A percentile compares a stretch with the other conserved stretches of the same genome.
Evolutionary conservation across 2,113 vertebrate genomes (phyloP).

Genomic region (Rostratula benghalensis): DNA sequence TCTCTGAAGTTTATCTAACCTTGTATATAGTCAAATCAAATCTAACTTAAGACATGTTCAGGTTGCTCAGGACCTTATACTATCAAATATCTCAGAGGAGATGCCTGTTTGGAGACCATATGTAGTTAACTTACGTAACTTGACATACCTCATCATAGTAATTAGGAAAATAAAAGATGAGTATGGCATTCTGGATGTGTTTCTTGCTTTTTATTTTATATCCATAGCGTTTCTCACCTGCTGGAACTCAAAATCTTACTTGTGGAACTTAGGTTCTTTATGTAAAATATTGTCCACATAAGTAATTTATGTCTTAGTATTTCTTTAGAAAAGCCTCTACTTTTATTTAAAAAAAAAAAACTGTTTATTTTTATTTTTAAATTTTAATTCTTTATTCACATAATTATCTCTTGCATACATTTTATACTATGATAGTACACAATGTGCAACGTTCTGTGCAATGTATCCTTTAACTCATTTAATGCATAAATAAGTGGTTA

Average conservation of each 20-base stretch:
- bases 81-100: background rate
- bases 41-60: background rate
- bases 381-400: background rate
- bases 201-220: background rate
- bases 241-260: background rate
- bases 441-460: background rate
- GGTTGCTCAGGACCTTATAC: background rate
- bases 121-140: background rate
- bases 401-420: background rate
- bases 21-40: background rate
- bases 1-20: background rate
- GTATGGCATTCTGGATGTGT: background rate
- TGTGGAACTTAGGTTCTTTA: background rate
- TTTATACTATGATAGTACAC: background rate
- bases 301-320: background rate
- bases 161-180: background rate
- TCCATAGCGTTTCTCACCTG: background rate
- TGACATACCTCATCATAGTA: background rate
- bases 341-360: background rate
- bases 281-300: background rate
- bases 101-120: background rate
- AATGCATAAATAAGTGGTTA: background rate
- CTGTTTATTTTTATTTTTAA: background rate
- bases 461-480: background rate
- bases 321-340: background rate